A percentile compares a stretch with the other conserved stretches of the same genome.
Evolutionary conservation across 64 coral and sea anemone genomes (phyloP).

Genomic region (Pachyseris speciosa): DNA sequence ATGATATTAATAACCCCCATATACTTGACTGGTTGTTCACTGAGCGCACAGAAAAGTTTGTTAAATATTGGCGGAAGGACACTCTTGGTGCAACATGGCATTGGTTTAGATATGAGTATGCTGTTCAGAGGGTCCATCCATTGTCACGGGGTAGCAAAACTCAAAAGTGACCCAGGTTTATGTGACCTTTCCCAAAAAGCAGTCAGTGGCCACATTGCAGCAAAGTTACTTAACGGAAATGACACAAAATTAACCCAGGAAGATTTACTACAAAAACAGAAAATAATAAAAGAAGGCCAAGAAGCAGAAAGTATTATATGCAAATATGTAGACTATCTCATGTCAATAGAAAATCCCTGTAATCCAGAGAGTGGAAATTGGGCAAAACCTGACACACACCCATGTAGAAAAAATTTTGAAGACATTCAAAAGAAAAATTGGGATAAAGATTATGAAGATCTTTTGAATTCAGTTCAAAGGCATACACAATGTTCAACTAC

Average conservation of each 20-base stretch:
- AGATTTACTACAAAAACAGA: background rate
- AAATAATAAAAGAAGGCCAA: slow-evolving; percentile 1
- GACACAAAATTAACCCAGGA: background rate
- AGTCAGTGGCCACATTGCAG: background rate
- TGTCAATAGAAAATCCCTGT: slow-evolving; percentile 23
- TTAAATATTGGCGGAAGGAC: background rate
- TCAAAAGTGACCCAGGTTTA: slow-evolving; percentile 17
- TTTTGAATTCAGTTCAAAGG: slow-evolving; percentile 39
- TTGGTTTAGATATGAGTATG: slow-evolving; percentile 60
- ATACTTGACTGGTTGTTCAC: slow-evolving; percentile 6
- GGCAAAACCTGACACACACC: slow-evolving; percentile 28
- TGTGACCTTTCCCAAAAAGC: slow-evolving; percentile 39
- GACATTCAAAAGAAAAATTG: background rate
- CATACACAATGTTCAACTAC: slow-evolving; percentile 46
- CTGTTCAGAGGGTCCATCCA: slow-evolving; percentile 40
- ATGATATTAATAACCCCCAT: too few species aligned
- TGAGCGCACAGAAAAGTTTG: slow-evolving; percentile 1
- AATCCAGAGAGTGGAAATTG: slow-evolving; percentile 7
- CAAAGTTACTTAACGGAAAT: background rate
- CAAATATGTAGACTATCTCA: slow-evolving; percentile 37
- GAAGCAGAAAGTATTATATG: slow-evolving; percentile 30
- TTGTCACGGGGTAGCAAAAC: slow-evolving; percentile 35
- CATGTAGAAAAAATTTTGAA: slow-evolving; percentile 15
- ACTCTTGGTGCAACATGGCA: slow-evolving; percentile 23
- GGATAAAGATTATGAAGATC: slow-evolving; percentile 26